phyloP scores from a whole-genome alignment of 2,113 vertebrate species.

The Monopterus albus region DNA sequence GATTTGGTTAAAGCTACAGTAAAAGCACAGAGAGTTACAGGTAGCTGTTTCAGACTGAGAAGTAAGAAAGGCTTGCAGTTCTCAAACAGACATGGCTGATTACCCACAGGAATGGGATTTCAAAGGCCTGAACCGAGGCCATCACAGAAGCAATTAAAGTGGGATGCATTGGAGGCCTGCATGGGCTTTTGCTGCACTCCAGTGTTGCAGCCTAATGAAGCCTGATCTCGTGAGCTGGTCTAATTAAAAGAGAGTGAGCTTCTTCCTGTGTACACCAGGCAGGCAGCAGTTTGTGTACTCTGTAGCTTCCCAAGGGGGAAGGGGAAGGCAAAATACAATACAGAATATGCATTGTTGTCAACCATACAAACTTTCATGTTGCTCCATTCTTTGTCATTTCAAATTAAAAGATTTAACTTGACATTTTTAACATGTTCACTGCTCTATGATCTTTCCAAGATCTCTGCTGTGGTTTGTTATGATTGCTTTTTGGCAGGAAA shows the following conservation, averaged over 20 bases:
- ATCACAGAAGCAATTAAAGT: conserved; percentile 79
- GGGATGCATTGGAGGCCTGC: conserved; percentile 66
- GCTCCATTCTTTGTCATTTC: conserved; percentile 2
- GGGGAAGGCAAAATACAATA: neutral
- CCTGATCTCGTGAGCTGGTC: conserved; percentile 75
- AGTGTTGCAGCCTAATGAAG: conserved; percentile 72
- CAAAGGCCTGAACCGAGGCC: conserved; percentile 72
- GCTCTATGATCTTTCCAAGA: conserved; percentile 29
- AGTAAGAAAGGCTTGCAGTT: conserved; percentile 50
- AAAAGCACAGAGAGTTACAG: conserved; percentile 1
- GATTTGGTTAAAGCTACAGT: conserved; percentile 13
- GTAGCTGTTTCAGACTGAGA: conserved; percentile 15
- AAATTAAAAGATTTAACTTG: conserved; percentile 35
- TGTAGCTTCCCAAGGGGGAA: no score
- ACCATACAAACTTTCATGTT: conserved; percentile 5
- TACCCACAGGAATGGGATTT: conserved; percentile 79
- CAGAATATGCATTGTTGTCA: conserved; percentile 29
- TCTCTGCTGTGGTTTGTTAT: conserved; percentile 2
- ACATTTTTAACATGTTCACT: conserved; percentile 19
- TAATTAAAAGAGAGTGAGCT: conserved; percentile 72
- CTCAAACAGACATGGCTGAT: conserved; percentile 79
- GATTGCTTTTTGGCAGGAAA: conserved; percentile 38
- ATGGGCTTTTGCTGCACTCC: conserved; percentile 58
- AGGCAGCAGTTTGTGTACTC: conserved; percentile 31
- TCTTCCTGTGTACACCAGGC: conserved; percentile 57